These are phyloP conservation scores for Macrobrachium nipponense DNA, from an alignment of 1,140 invertebrate genomes.

Conservation along the genomic window DNA sequence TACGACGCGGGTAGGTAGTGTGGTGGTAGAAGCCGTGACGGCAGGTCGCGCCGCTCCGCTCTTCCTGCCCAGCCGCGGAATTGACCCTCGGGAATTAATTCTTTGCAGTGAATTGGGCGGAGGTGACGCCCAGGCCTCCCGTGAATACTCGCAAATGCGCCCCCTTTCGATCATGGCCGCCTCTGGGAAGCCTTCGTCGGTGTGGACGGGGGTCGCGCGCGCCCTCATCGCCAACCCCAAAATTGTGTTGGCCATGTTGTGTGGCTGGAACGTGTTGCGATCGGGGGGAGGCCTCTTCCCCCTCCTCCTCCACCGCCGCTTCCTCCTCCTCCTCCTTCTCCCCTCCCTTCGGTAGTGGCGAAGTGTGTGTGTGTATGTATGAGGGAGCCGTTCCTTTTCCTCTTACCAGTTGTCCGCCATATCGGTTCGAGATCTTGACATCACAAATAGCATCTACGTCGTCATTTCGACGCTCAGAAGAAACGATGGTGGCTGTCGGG, in stretches of 20 bases:
- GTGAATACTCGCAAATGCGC: background rate
- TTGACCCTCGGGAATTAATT: background rate
- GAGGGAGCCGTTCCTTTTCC: background rate
- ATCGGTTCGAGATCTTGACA: too few relatives aligned
- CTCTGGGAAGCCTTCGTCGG: too few relatives aligned
- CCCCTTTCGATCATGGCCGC: background rate
- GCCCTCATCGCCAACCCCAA: slow-evolving; percentile 35
- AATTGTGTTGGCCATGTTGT: slow-evolving; percentile 47
- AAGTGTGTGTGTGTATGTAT: slow-evolving; percentile 28
- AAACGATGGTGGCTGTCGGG: too few relatives aligned
- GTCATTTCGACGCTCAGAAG: too few relatives aligned
- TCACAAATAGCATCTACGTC: too few relatives aligned
- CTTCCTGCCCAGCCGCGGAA: background rate
- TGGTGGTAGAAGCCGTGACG: slow-evolving; percentile 23
- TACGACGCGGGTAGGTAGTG: slow-evolving; percentile 41
- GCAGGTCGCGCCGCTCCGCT: background rate
- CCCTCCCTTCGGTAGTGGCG: slow-evolving; percentile 19
- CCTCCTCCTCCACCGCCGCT: background rate
- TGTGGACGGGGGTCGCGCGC: slow-evolving; percentile 38
- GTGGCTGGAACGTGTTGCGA: slow-evolving; percentile 34
- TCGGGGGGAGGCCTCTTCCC: background rate
- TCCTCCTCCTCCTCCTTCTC: background rate
- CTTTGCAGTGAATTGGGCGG: background rate
- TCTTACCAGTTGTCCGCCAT: too few relatives aligned
- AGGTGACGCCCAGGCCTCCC: background rate